Evolutionary conservation across 92 coral and sea anemone genomes (phyloP).

Genomic region (Siderastrea radians): DNA sequence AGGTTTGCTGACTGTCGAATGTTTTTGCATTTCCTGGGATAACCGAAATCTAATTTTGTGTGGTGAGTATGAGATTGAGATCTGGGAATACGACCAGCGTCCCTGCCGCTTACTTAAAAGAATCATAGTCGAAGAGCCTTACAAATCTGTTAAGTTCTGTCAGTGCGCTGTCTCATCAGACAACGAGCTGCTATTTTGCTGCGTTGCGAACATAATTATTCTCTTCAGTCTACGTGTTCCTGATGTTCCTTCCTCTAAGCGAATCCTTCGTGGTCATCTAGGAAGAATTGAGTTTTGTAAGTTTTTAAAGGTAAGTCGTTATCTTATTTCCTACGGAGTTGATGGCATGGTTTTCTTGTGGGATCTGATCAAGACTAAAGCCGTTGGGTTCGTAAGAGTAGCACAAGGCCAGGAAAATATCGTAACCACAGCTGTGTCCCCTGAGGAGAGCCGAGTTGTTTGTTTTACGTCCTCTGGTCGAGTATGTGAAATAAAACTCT

Average conservation of each 20-base stretch:
- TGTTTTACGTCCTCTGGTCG: not conserved
- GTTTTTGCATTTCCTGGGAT: conserved; percentile 6
- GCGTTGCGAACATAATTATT: conserved; percentile 4
- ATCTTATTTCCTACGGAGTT: conserved; percentile 44
- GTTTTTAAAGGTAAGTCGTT: conserved; percentile 55
- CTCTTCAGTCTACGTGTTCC: not conserved
- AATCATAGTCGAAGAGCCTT: not conserved
- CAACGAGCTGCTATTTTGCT: not conserved
- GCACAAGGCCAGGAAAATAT: not conserved
- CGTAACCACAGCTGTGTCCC: not conserved
- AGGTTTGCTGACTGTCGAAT: not conserved
- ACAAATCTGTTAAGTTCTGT: not conserved
- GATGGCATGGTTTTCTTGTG: conserved; percentile 44
- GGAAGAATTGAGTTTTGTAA: conserved; percentile 49
- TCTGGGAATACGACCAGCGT: not conserved
- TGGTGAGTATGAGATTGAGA: conserved; percentile 8
- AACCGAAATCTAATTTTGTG: not conserved
- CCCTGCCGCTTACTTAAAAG: not conserved
- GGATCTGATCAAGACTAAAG: conserved; percentile 25
- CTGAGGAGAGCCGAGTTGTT: not conserved
- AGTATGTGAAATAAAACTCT: not conserved
- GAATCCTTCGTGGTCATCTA: conserved; percentile 36
- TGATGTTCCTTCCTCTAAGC: not conserved
- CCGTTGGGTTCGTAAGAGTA: conserved; percentile 13
- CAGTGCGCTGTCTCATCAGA: conserved; percentile 7